Evolutionary conservation across 2,797 vertebrate genomes (phyloP).

Genomic region (Tapera naevia): DNA sequence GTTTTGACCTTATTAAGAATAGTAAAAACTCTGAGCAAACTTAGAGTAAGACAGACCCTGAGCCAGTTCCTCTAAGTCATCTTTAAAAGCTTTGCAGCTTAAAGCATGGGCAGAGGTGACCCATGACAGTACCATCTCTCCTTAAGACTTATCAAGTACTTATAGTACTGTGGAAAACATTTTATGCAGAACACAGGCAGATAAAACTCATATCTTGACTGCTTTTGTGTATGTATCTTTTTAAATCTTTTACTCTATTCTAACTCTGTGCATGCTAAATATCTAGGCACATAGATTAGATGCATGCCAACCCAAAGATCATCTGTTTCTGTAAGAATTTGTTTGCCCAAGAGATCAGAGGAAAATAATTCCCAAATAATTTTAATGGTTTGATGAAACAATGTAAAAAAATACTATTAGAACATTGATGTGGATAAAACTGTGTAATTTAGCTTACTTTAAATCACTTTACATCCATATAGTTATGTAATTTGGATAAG

Average conservation of each 20-base stretch:
- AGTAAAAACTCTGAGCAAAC: not conserved
- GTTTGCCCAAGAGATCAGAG: not conserved
- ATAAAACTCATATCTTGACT: not conserved
- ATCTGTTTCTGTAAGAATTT: not conserved
- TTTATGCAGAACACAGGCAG: not conserved
- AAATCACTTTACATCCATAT: not conserved
- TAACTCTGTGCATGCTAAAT: not conserved
- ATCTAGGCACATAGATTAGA: not conserved
- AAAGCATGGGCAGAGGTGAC: fast-evolving
- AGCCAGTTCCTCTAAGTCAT: not conserved
- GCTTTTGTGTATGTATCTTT: not conserved
- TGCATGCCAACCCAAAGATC: not conserved
- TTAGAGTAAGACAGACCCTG: not conserved
- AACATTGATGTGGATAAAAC: not conserved
- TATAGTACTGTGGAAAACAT: not conserved
- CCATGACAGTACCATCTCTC: not conserved
- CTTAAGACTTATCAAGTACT: not conserved
- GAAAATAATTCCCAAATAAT: constrained; percentile 35
- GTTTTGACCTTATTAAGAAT: not conserved
- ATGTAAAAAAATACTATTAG: constrained; percentile 9
- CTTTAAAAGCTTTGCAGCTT: not conserved
- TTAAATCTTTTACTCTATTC: not conserved
- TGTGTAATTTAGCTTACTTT: not conserved
- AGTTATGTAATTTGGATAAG: not conserved
- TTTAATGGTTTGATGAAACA: not conserved